Evolutionary conservation across 2,888 invertebrate species (phyloP).

Genomic region (Macropis europaea): DNA sequence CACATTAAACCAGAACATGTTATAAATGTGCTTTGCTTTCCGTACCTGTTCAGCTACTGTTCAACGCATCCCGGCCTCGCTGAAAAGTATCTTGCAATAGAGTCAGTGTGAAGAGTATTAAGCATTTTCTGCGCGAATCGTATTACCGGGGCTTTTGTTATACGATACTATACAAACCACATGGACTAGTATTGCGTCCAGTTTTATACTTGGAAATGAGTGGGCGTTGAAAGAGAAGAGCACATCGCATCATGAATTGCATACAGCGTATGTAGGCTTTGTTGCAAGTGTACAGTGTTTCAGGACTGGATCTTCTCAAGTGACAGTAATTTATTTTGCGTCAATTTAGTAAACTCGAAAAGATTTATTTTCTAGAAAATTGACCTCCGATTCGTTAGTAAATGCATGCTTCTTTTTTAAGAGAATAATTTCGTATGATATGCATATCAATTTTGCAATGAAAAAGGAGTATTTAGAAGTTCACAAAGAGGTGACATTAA

Average conservation of each 20-base stretch:
- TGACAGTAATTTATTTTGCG: neutral
- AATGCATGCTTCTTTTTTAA: neutral
- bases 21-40: neutral
- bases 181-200: constrained; percentile 10
- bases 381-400: neutral
- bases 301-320: neutral
- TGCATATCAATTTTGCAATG: neutral
- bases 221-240: constrained; percentile 6
- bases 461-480: too few species aligned
- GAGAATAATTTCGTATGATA: neutral
- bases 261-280: neutral
- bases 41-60: neutral
- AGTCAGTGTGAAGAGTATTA: constrained; percentile 9
- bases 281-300: neutral
- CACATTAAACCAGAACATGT: neutral
- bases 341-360: neutral
- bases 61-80: constrained; percentile 11
- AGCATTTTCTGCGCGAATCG: constrained; percentile 38
- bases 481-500: too few species aligned
- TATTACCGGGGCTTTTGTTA: constrained; percentile 48
- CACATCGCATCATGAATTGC: neutral
- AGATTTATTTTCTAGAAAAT: constrained; percentile 8
- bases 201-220: constrained; percentile 16
- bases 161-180: constrained; percentile 29
- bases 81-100: constrained; percentile 8